A percentile compares a stretch with the other conserved stretches of the same genome.
These are phyloP conservation scores for Stenchaetothrips biformis DNA, from an alignment of 2,888 invertebrate species.

Conservation along the genomic window DNA sequence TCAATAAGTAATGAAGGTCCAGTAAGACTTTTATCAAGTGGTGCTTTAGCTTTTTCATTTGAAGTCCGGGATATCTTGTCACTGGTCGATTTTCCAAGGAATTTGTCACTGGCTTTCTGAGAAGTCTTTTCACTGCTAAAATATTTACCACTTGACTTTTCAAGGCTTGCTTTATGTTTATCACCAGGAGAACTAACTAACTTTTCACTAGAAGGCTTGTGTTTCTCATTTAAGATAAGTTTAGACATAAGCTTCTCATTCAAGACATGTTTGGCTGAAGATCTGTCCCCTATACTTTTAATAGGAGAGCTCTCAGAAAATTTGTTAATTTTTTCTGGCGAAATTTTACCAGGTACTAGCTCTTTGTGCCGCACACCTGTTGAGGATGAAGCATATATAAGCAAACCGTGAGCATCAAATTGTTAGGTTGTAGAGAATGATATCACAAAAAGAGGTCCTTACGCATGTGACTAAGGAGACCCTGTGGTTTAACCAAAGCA, in stretches of 20 bases:
- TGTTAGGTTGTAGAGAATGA: neutral
- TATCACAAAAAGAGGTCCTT: neutral
- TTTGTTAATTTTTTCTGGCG: neutral
- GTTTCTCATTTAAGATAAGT: neutral
- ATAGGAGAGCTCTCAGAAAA: neutral
- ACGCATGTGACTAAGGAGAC: constrained; percentile 13
- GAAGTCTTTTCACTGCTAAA: neutral
- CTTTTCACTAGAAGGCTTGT: neutral
- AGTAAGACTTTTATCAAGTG: neutral
- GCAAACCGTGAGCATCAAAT: neutral
- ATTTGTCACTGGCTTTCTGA: neutral
- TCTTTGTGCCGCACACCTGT: neutral
- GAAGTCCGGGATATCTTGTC: neutral
- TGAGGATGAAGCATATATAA: neutral
- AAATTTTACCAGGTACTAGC: neutral
- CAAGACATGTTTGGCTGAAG: neutral
- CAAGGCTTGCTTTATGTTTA: neutral
- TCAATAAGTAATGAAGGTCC: neutral
- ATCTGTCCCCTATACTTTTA: neutral
- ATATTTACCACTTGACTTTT: neutral
- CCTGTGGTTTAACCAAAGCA: constrained; percentile 11
- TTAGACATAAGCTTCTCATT: constrained; percentile 4
- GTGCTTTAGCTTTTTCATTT: neutral
- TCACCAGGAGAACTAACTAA: neutral
- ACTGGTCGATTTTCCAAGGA: neutral